Conservation (phyloP, 2,113 vertebrate genomes). For the Gobio gobio region DNA sequence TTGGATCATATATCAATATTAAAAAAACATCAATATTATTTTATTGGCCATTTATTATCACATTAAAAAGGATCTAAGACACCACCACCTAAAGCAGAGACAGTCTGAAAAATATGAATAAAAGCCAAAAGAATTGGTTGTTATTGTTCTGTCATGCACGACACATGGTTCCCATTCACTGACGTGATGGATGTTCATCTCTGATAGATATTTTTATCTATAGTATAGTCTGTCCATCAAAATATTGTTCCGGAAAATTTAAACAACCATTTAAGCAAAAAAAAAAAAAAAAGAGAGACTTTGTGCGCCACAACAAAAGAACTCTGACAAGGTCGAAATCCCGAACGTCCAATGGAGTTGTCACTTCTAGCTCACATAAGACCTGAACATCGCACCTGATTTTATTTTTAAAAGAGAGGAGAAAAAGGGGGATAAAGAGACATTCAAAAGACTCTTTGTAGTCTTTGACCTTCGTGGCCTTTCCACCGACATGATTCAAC, state of each 20-base stretch:
- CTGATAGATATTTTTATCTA: neutral
- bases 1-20: neutral
- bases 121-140: neutral
- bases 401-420: neutral
- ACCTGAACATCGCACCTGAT: constrained; percentile 24
- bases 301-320: constrained; percentile 22
- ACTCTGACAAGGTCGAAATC: constrained; percentile 31
- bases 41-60: neutral
- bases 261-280: neutral
- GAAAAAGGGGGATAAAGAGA: neutral
- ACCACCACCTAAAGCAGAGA: neutral
- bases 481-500: neutral
- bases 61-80: neutral
- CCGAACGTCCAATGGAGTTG: neutral
- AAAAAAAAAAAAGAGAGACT: neutral
- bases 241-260: constrained; percentile 4
- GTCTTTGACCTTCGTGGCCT: constrained; percentile 21
- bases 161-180: neutral
- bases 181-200: neutral
- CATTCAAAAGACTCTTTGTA: constrained; percentile 28
- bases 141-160: neutral
- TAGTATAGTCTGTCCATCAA: neutral
- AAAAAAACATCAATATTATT: neutral
- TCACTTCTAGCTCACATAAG: neutral
- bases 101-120: neutral